Percentiles rank a stretch among this genome's conserved stretches.
Conservation (phyloP, 2,113 vertebrate genomes). For the Cynocephalus volans region DNA sequence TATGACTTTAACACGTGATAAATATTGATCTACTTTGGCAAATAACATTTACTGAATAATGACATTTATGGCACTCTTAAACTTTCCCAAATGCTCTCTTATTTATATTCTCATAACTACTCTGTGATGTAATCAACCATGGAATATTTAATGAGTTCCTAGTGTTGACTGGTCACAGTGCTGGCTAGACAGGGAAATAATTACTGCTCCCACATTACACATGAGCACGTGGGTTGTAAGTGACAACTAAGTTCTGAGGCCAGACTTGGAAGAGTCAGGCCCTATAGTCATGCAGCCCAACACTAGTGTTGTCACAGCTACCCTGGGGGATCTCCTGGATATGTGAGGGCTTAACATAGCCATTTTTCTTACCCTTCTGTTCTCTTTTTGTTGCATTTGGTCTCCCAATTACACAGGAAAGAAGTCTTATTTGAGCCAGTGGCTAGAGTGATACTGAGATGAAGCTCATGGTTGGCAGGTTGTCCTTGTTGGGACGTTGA, state of each 20-base stretch:
- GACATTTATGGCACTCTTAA: not conserved
- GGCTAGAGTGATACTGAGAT: not conserved
- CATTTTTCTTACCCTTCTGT: not conserved
- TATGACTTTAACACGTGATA: not conserved
- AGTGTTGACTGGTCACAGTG: not conserved
- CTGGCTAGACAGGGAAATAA: not conserved
- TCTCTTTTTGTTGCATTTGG: not conserved
- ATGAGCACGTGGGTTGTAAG: not conserved
- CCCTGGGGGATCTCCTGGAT: not conserved
- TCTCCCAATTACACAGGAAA: not conserved
- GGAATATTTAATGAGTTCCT: constrained; percentile 12
- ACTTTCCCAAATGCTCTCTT: not conserved
- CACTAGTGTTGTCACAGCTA: not conserved
- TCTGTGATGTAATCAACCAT: constrained; percentile 11
- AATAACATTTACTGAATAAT: constrained; percentile 14
- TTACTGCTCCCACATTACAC: not conserved
- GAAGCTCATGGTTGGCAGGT: not conserved
- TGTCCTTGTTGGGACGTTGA: not conserved
- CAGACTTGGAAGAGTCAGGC: not conserved
- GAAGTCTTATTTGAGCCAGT: not conserved
- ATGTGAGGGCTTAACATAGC: not conserved
- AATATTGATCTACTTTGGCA: not conserved
- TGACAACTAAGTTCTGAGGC: not conserved
- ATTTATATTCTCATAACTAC: not conserved
- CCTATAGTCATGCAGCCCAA: not conserved